Evolutionary conservation across 64 coral and sea anemone genomes (phyloP), one percentile per base, ranked within the genome.

Genomic region (Astreopora myriophthalma): DNA sequence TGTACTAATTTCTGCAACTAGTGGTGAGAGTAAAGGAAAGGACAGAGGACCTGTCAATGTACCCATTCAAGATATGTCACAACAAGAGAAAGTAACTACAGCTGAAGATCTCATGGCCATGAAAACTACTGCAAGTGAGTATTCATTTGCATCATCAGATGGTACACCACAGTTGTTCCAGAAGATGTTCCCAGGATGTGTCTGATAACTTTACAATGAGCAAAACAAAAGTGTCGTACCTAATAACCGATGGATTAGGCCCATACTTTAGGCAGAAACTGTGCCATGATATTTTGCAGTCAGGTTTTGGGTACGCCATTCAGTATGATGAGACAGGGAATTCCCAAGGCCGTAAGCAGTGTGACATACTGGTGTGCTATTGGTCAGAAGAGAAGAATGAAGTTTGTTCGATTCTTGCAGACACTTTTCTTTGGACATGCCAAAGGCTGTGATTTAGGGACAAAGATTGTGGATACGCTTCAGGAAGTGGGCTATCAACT

Each of bases 141-240:
- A 74, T 92, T 85, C 90, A 91, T 91, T 91, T 82, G 48, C 73
- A 89, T 89, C 87, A 82, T 90, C 65, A 91, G 88, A 82, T 82
- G 69, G 80, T 85, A 76, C 33, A 85, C 90, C 79, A 32, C 79
- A 85, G 34, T 84, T 92, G 34, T 85, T 92, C 69, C 80, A 92
- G 66, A 75, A 85, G 37, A 85, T 92, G 79, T 85, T 92, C 79
- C 90, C 48, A 66, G 80, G 57, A 85, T 65, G 79, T 85, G 71
- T 85, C 79, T 63, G 90, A 75, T 71, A 86, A 71, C 84, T 86
- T 86, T 46, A 26, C 84, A 40, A 69, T 55, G 49, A 55, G 49
- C 13, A 55, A 16, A 55, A 55, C 49, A 55, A 55, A 55, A 55
- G 49, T 55, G 49, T 1, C 49, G 3, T 55, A 55, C 49, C 8